Base-by-base conservation (phyloP, 2,888 invertebrate species). In the Eristalinus sepulchralis region DNA sequence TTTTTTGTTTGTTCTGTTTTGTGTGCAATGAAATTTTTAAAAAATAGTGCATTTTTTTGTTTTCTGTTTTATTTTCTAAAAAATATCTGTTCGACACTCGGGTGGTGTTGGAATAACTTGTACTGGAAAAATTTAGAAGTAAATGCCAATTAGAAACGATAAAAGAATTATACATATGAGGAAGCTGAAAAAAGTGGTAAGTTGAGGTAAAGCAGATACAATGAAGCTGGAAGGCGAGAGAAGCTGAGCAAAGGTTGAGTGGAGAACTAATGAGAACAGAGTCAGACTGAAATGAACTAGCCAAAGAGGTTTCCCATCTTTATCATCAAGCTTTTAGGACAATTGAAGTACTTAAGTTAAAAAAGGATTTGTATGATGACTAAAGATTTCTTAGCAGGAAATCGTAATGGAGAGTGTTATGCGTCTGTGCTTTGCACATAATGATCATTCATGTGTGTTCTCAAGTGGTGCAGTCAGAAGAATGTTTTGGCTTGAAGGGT, bases 81-180 rank as follows among this genome's bases (percentile, higher is more conserved):
- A 92, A 72, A 92, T 91, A 89, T 90, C 91, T 88, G 90, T 90
- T 86, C 90, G 92, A 88, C 89, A 89, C 89, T 91, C 92, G 27
- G 91, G 89, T 88, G 88, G 81, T 75, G 91, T 90, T 88, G 92
- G 92, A 90, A 92, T 91, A 86, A 92, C 89, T 90, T 91, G 90
- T 88, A 92, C 92, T 92, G 92, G 77, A 92, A 92, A 88, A 90
- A 88, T 87, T 79, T 87, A 72, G 39, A 87, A 83, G 60, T 66
- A 78, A 75, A 81, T 78, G 55, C 81, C 73, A 88, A 88, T 81
- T 76, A 85, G 68, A 81, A 71, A 39, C 20, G 33, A 36, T 63
- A 55, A 73, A 60, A 82, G 72, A 73, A 64, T 27, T 3, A 27
- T 27, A 27, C 27, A 31, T 73, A 64, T 24, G 20, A 34, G 10